Percentiles rank a stretch among this genome's conserved stretches.
Conservation (phyloP, 2,113 vertebrate species). For the Mastomys coucha region DNA sequence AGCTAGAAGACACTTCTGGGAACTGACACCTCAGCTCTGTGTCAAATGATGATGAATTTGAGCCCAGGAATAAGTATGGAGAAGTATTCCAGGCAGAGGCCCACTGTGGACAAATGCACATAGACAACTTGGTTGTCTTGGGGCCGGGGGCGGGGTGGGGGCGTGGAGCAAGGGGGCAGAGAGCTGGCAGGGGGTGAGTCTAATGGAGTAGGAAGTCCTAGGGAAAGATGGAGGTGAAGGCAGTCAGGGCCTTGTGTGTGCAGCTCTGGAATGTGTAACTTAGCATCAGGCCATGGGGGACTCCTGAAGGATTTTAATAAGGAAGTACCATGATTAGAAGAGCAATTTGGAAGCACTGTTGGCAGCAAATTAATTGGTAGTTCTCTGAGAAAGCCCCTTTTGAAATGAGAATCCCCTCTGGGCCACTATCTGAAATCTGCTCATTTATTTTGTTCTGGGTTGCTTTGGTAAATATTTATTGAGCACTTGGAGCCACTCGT, state of each 20-base stretch:
- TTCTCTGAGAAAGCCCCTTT: constrained; percentile 37
- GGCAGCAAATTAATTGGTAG: not conserved
- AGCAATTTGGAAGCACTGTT: not conserved
- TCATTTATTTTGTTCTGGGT: not conserved
- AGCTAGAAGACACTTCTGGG: not conserved
- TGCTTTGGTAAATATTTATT: constrained; percentile 28
- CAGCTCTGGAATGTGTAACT: not conserved
- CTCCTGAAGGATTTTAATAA: not conserved
- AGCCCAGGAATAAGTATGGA: not conserved
- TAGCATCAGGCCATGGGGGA: not conserved
- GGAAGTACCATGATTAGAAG: not conserved
- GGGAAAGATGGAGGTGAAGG: not conserved
- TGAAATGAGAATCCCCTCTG: not conserved
- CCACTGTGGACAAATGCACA: not conserved
- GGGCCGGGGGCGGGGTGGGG: no score
- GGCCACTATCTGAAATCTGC: not conserved
- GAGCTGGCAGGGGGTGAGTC: not conserved
- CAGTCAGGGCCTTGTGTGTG: not conserved
- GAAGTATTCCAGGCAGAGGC: not conserved
- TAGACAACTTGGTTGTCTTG: not conserved
- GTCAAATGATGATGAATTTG: not conserved
- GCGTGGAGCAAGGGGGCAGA: no score
- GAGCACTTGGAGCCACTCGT: not conserved
- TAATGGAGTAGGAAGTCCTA: not conserved
- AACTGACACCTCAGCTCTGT: not conserved